Evolutionary conservation across 2,888 invertebrate species (phyloP).

Genomic region (Adela reaumurella): DNA sequence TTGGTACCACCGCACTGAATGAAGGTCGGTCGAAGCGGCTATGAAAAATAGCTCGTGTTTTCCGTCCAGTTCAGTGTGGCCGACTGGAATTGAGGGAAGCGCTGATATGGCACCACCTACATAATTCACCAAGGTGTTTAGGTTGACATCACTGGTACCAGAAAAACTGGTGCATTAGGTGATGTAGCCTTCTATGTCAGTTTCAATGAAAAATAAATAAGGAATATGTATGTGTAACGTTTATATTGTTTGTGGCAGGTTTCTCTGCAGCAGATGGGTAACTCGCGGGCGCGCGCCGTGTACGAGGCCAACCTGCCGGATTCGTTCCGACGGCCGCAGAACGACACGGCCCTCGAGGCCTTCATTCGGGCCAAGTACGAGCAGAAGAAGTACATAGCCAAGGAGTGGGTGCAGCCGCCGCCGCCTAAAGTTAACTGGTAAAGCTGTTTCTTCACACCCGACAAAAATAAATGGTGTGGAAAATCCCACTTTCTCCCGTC

Average conservation of each 20-base stretch:
- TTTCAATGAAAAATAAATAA: too few relatives aligned
- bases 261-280: slow-evolving; percentile 95
- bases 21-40: too few relatives aligned
- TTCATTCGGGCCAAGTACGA: slow-evolving; percentile 99
- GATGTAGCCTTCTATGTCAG: too few relatives aligned
- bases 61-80: too few relatives aligned
- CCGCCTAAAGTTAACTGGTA: slow-evolving; percentile 77
- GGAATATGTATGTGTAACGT: too few relatives aligned
- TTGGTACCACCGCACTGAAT: too few relatives aligned
- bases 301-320: slow-evolving; percentile 97
- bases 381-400: slow-evolving; percentile 97
- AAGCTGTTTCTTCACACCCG: slow-evolving; percentile 12
- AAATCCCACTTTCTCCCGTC: background rate
- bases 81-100: too few relatives aligned
- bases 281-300: slow-evolving; percentile 92
- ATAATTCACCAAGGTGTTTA: too few relatives aligned
- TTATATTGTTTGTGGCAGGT: slow-evolving; percentile 29
- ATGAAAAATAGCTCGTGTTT: too few relatives aligned
- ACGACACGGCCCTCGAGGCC: slow-evolving; percentile 87
- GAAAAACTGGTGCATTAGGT: too few relatives aligned
- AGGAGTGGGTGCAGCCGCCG: slow-evolving; percentile 91
- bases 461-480: background rate
- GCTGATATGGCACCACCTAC: too few relatives aligned
- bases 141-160: too few relatives aligned
- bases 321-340: slow-evolving; percentile 92